Evolutionary conservation across 2,888 invertebrate genomes (phyloP), one percentile per base, ranked within the genome.

Genomic region (Patella caerulea): DNA sequence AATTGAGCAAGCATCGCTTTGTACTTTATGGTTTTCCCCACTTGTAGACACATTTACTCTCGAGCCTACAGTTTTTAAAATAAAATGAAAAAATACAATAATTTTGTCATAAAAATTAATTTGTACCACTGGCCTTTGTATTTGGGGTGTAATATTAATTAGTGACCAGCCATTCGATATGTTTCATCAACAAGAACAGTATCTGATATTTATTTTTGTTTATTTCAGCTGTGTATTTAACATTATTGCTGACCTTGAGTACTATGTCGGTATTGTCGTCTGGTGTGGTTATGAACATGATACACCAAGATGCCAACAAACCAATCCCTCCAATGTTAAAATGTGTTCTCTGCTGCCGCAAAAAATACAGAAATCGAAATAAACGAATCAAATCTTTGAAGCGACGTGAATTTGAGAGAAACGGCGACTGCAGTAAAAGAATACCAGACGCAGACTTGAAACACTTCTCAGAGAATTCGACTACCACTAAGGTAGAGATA

Each of bases 241-340:
- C 86, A 19, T 78, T 85, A 11, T 74, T 86, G 53, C 78, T 86
- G 74, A 81, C 85, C 15, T 78, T 86, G 70, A 84, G 84, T 75
- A 85, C 85, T 19, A 77, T 86, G 73, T 86, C 86, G 5, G 86
- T 86, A 53, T 81, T 85, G 71, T 84, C 85, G 2, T 85, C 86
- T 3, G 86, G 85, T 12, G 77, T 85, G 55, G 86, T 86, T 34
- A 81, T 86, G 79, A 84, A 85, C 72, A 82, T 84, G 79, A 82
- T 85, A 71, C 85, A 86, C 71, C 80, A 83, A 72, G 84, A 84
- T 71, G 70, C 76, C 15, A 80, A 80, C 72, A 77, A 80, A 17
- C 83, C 83, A 9, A 79, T 83, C 17, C 83, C 83, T 55, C 74
- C 12, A 24, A 81, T 77, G 72, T 78, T 83, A 54, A 76, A 59